Evolutionary conservation across 2,797 vertebrate genomes (phyloP), one percentile per base, ranked within the genome.

Genomic region (Peromyscus eremicus): DNA sequence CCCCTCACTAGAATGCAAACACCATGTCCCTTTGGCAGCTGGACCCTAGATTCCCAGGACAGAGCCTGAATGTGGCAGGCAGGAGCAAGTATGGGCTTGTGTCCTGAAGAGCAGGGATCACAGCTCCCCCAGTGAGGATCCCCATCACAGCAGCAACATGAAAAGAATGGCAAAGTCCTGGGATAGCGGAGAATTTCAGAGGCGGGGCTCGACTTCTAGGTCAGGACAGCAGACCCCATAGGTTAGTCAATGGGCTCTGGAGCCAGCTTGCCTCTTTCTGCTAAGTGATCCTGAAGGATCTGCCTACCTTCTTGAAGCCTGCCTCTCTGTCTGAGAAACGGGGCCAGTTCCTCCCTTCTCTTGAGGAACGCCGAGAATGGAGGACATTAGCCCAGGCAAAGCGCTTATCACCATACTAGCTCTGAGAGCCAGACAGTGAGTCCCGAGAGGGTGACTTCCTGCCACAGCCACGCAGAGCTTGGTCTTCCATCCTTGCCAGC

Each of bases 1-100:
- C 40, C 96, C 71, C 37, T 89, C 29, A 16, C 70, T 11, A 25
- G 76, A 95, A 29, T 81, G 71, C 68, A 57, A 70, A 80, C 17
- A 1, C 46, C 14, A 2, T 0, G 0, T 12, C 75, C 52, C 52
- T 10, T 1, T 57, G 81, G 43, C 25, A 71, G 81, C 52, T 77
- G 60, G 79, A 27, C n/a, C 34, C 1, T 1, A 0, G 32, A 66
- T 2, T 12, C 55, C 87, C 27, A 8, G 57, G 34, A 21, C 40
- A 32, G 52, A 64, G 10, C 60, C 8, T 71, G 70, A 66, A 25
- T 5, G 2, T 25, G 55, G 73, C 12, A 57, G 55, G 73, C 9
- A 49, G 71, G 70, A 66, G 73, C 29, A n/a, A 11, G 27, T 0
- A 0, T 49, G n/a, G 57, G 55, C 55, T 52, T 2, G 4, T 52